phyloP scores from a whole-genome alignment of 1,140 invertebrate genomes.

The Papilio machaon region DNA sequence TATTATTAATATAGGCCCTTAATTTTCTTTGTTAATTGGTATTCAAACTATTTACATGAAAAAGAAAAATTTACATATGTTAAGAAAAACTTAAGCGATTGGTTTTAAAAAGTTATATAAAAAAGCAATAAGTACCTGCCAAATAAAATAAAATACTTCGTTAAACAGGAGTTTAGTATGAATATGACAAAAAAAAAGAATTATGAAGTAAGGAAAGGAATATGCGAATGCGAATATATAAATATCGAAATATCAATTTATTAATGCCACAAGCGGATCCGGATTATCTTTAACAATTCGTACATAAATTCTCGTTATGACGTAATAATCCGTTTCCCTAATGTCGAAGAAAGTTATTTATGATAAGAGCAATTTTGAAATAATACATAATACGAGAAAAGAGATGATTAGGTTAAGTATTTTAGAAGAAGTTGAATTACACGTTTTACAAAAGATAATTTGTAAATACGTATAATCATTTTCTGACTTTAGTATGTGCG shows the following conservation, averaged over 20 bases:
- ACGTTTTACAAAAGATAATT: too few species aligned
- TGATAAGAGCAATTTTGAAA: conserved; percentile 1
- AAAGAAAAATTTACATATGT: too few species aligned
- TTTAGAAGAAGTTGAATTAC: too few species aligned
- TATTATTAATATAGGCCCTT: not conserved
- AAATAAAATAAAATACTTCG: too few species aligned
- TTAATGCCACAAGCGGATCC: conserved; percentile 8
- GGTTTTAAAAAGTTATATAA: too few species aligned
- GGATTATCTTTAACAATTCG: conserved; percentile 25
- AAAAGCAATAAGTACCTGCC: too few species aligned
- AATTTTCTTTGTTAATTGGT: not conserved
- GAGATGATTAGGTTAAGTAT: too few species aligned
- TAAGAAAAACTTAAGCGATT: too few species aligned
- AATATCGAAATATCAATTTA: conserved; percentile 6
- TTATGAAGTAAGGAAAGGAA: not conserved
- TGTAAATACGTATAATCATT: too few species aligned
- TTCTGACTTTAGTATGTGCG: too few species aligned
- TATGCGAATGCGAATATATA: not conserved
- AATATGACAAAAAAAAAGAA: not conserved
- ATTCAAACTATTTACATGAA: too few species aligned
- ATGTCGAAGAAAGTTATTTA: conserved; percentile 19
- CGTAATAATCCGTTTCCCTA: conserved; percentile 1
- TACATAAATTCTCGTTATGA: conserved; percentile 25
- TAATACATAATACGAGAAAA: not conserved
- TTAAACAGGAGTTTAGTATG: not conserved